A percentile compares a stretch with the other conserved stretches of the same genome.
Conservation (phyloP, 2,888 invertebrate species). For the Emmelina monodactyla region DNA sequence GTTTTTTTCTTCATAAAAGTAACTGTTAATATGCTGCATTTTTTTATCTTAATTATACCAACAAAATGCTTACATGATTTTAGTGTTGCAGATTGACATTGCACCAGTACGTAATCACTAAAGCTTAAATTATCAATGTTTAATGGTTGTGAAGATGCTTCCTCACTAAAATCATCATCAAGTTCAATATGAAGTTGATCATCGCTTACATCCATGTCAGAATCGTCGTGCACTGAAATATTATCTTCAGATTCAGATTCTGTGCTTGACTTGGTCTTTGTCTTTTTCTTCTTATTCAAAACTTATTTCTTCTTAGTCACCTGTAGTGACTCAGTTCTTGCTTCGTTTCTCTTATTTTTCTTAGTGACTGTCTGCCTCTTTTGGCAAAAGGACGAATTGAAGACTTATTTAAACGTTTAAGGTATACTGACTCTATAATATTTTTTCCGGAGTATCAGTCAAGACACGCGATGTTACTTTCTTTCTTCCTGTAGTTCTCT, state of each 20-base stretch:
- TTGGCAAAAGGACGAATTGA: constrained; percentile 6
- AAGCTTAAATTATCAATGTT: not conserved
- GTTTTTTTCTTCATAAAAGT: not conserved
- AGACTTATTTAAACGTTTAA: constrained; percentile 9
- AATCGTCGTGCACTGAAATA: constrained; percentile 7
- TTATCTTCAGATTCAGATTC: constrained; percentile 6
- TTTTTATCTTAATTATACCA: not conserved
- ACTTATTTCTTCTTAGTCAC: no score
- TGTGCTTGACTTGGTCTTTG: constrained; percentile 4
- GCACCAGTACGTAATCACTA: not conserved
- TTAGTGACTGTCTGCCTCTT: constrained; percentile 6
- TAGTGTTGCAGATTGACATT: not conserved
- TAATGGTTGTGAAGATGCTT: not conserved
- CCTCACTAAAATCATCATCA: not conserved
- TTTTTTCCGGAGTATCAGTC: constrained; percentile 10
- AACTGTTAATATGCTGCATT: not conserved
- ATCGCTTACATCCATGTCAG: constrained; percentile 5
- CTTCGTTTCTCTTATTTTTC: no score
- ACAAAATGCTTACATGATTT: constrained; percentile 4
- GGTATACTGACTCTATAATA: constrained; percentile 9
- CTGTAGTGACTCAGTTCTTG: no score
- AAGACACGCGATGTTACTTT: constrained; percentile 6
- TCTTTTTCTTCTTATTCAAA: constrained; percentile 3
- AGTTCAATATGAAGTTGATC: not conserved
- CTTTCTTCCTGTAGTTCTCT: constrained; percentile 9